Evolutionary conservation across 2,113 vertebrate species (phyloP).

Genomic region (Cathartes aura): DNA sequence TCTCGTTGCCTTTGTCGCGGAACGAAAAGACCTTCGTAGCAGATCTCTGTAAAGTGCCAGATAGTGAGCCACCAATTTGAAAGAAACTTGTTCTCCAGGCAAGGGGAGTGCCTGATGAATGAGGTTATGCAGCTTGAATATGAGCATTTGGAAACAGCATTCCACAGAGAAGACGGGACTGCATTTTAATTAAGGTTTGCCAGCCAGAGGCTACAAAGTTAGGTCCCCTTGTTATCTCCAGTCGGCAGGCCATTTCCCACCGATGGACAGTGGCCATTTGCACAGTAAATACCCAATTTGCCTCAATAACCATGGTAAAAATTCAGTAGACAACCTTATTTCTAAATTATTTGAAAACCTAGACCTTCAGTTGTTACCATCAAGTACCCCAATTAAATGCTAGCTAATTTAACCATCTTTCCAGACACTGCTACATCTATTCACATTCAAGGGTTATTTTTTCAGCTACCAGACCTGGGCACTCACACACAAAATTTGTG

Average conservation of each 20-base stretch:
- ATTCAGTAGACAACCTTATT: not conserved
- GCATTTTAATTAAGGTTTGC: constrained; percentile 46
- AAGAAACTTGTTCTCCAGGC: constrained; percentile 17
- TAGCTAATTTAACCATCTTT: not conserved
- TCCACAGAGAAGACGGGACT: not conserved
- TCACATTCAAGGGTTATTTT: not conserved
- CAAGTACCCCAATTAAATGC: not conserved
- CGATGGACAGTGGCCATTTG: not conserved
- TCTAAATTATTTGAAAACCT: not conserved
- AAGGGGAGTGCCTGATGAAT: constrained; percentile 34
- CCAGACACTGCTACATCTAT: not conserved
- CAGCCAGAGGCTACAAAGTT: constrained; percentile 39
- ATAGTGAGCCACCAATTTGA: not conserved
- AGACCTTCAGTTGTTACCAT: not conserved
- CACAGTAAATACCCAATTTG: not conserved
- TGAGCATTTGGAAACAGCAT: constrained; percentile 12
- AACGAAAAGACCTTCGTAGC: not conserved
- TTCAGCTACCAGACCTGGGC: not conserved
- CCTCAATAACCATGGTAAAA: not conserved
- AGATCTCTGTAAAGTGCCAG: not conserved
- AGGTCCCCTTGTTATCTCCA: constrained; percentile 11
- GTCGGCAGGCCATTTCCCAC: not conserved
- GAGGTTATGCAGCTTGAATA: constrained; percentile 3
- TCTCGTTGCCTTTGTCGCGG: not conserved
- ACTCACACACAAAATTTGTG: not conserved